Conservation (phyloP, 2,113 vertebrate species). For the Ginglymostoma cirratum region DNA sequence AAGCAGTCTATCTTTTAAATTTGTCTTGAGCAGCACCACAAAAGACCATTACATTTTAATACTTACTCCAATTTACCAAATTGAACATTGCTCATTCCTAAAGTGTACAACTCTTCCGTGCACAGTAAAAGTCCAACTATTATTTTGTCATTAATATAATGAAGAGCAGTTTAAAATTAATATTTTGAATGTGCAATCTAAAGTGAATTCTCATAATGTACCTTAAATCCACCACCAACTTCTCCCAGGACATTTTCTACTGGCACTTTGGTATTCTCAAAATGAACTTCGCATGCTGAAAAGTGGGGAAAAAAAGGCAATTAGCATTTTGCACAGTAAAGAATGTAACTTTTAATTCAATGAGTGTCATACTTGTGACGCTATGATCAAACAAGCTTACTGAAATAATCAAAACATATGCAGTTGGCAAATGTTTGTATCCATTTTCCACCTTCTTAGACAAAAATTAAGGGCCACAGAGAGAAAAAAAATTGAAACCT, state of each 20-base stretch:
- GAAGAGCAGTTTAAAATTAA: background rate
- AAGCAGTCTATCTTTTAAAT: background rate
- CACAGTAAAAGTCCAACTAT: background rate
- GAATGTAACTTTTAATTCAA: background rate
- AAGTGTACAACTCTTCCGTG: background rate
- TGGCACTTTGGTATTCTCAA: conserved; percentile 84
- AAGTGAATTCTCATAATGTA: conserved; percentile 48
- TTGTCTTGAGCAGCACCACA: background rate
- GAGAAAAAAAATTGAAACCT: background rate
- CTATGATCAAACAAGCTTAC: background rate
- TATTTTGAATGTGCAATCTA: background rate
- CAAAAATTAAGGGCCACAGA: background rate
- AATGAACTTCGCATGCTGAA: conserved; percentile 84
- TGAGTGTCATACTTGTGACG: background rate
- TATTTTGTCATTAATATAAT: background rate
- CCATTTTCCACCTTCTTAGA: background rate
- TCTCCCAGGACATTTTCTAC: conserved; percentile 89
- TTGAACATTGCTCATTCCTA: background rate
- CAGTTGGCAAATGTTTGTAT: background rate
- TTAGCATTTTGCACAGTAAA: background rate
- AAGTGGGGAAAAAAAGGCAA: conserved; percentile 28
- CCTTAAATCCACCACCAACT: conserved; percentile 94
- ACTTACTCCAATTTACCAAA: background rate
- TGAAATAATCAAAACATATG: background rate
- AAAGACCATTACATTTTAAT: background rate